phyloP scores from a whole-genome alignment of 2,888 invertebrate genomes.

The Diplazon laetatorius region DNA sequence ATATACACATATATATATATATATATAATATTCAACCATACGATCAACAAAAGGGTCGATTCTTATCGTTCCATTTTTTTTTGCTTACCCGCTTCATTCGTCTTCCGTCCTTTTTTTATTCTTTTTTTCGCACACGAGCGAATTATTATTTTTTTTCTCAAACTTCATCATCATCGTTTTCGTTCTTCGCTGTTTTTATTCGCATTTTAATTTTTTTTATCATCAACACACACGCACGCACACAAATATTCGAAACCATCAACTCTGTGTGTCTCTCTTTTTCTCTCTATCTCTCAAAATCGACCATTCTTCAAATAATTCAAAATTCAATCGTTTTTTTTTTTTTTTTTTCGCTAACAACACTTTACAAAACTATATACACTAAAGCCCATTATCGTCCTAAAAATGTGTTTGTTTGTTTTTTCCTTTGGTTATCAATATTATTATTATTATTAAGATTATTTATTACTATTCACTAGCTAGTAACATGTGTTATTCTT shows the following conservation, averaged over 20 bases:
- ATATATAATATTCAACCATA: slow-evolving; percentile 73
- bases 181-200: background rate
- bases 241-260: slow-evolving; percentile 32
- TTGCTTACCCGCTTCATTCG: too few species aligned
- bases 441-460: slow-evolving; percentile 59
- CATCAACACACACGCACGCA: slow-evolving; percentile 37
- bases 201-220: slow-evolving; percentile 18
- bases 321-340: slow-evolving; percentile 53
- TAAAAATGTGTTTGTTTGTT: slow-evolving; percentile 72
- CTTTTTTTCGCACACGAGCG: slow-evolving; percentile 2
- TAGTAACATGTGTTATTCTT: too few species aligned
- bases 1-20: slow-evolving; percentile 60
- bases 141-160: slow-evolving; percentile 9
- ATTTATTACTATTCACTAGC: slow-evolving; percentile 52
- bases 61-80: slow-evolving; percentile 58
- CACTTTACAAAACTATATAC: slow-evolving; percentile 82
- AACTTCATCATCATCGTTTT: slow-evolving; percentile 3
- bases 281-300: too few species aligned
- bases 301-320: slow-evolving; percentile 18
- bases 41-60: slow-evolving; percentile 75
- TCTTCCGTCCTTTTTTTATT: slow-evolving; percentile 4
- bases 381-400: slow-evolving; percentile 80
- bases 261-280: too few species aligned
- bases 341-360: slow-evolving; percentile 74
- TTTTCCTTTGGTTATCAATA: slow-evolving; percentile 71